Percentiles rank a stretch among this genome's conserved stretches.
Evolutionary conservation across 2,888 invertebrate genomes (phyloP).

Genomic region (Cetonia aurata): DNA sequence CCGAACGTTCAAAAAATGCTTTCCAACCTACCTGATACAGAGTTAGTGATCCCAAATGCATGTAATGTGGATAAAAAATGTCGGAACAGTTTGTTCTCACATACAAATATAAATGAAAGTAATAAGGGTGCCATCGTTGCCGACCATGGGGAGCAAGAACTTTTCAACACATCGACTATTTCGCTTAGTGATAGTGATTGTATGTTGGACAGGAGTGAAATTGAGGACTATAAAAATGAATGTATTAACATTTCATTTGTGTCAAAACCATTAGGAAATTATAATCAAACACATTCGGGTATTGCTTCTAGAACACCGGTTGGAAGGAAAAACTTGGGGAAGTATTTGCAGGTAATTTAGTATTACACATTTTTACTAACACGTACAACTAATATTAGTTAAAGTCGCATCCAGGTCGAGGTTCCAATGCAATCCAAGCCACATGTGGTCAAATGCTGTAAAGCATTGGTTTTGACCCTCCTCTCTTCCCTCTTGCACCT

Average conservation of each 20-base stretch:
- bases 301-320: conserved; percentile 65
- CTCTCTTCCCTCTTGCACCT: too few relatives aligned
- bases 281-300: conserved; percentile 63
- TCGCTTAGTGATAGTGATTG: conserved; percentile 47
- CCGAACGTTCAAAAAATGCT: conserved; percentile 71
- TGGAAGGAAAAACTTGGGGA: conserved; percentile 63
- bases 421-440: too few relatives aligned
- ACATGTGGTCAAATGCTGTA: too few relatives aligned
- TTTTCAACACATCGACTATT: conserved; percentile 60
- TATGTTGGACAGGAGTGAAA: conserved; percentile 36
- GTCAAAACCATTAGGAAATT: conserved; percentile 62
- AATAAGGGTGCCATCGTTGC: conserved; percentile 7
- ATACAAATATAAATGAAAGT: conserved; percentile 22
- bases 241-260: conserved; percentile 23
- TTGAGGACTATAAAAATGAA: conserved; percentile 44
- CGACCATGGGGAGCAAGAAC: conserved; percentile 50
- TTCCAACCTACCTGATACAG: conserved; percentile 68
- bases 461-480: too few relatives aligned
- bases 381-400: too few relatives aligned
- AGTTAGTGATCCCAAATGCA: conserved; percentile 56
- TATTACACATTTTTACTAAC: too few relatives aligned
- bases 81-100: conserved; percentile 43
- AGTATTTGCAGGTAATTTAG: conserved; percentile 62
- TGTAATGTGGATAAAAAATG: conserved; percentile 38
- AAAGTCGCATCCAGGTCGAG: too few relatives aligned